These are phyloP conservation scores for Drosophila percnosoma DNA, from an alignment of 2,888 invertebrate species.

Conservation along the genomic window DNA sequence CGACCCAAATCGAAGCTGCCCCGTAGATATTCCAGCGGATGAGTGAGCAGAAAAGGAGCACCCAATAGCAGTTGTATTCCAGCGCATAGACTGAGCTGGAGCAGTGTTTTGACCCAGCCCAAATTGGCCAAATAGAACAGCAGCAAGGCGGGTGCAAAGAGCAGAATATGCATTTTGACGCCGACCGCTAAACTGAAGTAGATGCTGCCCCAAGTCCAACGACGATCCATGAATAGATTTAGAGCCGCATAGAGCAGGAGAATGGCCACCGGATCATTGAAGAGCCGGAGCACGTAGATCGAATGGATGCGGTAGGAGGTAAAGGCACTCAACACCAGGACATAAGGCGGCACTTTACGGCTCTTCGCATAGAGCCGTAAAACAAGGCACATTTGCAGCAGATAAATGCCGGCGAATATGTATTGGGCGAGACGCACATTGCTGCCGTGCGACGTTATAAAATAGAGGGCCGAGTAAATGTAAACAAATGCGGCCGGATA, in stretches of 20 bases:
- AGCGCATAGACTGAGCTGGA: constrained; percentile 93
- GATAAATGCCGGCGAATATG: constrained; percentile 93
- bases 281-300: constrained; percentile 96
- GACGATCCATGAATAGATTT: constrained; percentile 92
- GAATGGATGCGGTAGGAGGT: constrained; percentile 99
- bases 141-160: constrained; percentile 97
- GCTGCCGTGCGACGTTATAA: constrained; percentile 91
- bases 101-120: constrained; percentile 89
- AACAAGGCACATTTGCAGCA: constrained; percentile 91
- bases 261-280: constrained; percentile 98
- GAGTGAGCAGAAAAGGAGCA: constrained; percentile 92
- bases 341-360: constrained; percentile 96
- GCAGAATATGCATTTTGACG: constrained; percentile 98
- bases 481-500: constrained; percentile 99
- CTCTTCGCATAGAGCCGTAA: constrained; percentile 93
- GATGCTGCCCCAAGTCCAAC: constrained; percentile 94
- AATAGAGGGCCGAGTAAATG: constrained; percentile 93
- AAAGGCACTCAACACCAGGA: constrained; percentile 93
- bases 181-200: constrained; percentile 97
- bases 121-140: constrained; percentile 92
- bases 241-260: constrained; percentile 93
- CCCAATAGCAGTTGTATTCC: constrained; percentile 92
- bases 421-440: constrained; percentile 96
- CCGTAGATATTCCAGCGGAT: constrained; percentile 92
- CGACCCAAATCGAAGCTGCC: constrained; percentile 97